Percentiles rank a stretch among this genome's conserved stretches.
Conservation (phyloP, 1,140 invertebrate species). For the Agrilus planipennis region DNA sequence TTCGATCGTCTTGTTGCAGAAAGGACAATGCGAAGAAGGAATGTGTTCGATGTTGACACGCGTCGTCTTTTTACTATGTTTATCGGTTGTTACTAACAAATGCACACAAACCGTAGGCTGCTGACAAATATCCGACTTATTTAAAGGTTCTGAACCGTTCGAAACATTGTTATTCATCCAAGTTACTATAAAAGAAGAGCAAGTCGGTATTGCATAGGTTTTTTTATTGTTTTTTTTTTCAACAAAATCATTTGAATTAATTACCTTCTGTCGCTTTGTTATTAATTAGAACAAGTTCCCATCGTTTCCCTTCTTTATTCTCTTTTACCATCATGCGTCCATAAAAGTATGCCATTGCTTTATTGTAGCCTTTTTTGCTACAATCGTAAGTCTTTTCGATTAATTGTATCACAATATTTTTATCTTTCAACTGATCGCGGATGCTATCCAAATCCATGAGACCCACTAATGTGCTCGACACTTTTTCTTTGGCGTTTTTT, state of each 20-base stretch:
- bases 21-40: not conserved
- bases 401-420: conserved; percentile 1
- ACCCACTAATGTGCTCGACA: conserved; percentile 2
- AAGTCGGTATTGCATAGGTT: not conserved
- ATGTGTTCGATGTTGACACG: not conserved
- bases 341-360: conserved; percentile 1
- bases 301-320: not conserved
- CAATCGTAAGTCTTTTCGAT: conserved; percentile 1
- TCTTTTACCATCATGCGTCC: not conserved
- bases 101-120: not conserved
- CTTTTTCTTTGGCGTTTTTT: not conserved
- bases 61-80: conserved; percentile 1
- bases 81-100: not conserved
- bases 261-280: not conserved
- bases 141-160: too few species aligned
- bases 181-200: not conserved
- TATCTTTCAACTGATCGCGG: not conserved
- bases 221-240: not conserved
- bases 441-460: not conserved
- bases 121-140: too few species aligned
- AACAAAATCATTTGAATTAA: not conserved
- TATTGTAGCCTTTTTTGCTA: not conserved
- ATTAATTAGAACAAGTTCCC: not conserved
- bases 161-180: too few species aligned
- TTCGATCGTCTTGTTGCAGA: conserved; percentile 1